Conservation (phyloP, 2,797 vertebrate genomes). For the Apogon hyalosoma region DNA sequence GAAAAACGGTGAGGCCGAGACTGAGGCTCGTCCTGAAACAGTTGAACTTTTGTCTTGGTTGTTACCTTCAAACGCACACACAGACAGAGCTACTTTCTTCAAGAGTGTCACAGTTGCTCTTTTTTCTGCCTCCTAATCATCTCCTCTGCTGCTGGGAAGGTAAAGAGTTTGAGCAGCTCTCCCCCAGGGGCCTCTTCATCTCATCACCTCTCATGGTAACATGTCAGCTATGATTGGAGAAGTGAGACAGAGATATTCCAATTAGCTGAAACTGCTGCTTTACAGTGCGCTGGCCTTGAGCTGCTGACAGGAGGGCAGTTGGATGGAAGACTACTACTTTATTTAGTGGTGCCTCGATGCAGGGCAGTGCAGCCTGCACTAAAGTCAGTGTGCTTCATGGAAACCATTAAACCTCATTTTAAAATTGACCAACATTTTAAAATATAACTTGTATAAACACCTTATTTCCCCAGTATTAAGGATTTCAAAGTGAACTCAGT, state of each 20-base stretch:
- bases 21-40: conserved; percentile 35
- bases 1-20: conserved; percentile 47
- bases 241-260: conserved; percentile 59
- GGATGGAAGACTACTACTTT: conserved; percentile 33
- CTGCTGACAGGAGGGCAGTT: conserved; percentile 36
- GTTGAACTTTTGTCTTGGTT: conserved; percentile 49
- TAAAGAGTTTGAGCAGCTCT: conserved; percentile 22
- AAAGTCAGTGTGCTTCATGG: conserved; percentile 18
- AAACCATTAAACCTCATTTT: conserved; percentile 21
- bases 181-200: conserved; percentile 28
- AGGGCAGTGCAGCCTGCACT: conserved; percentile 15
- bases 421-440: conserved; percentile 6
- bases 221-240: conserved; percentile 51
- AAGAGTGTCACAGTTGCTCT: conserved; percentile 19
- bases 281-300: conserved; percentile 20
- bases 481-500: background rate
- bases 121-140: conserved; percentile 4
- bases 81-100: conserved; percentile 19
- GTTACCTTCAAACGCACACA: conserved; percentile 10
- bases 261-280: conserved; percentile 42
- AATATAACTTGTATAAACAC: conserved; percentile 36
- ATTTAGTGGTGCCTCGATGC: conserved; percentile 47
- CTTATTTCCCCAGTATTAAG: background rate
- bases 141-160: conserved; percentile 1
- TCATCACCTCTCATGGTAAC: conserved; percentile 50